Evolutionary conservation across 2,113 vertebrate species (phyloP), one percentile per base, ranked within the genome.

Genomic region (Nothobranchius furzeri): DNA sequence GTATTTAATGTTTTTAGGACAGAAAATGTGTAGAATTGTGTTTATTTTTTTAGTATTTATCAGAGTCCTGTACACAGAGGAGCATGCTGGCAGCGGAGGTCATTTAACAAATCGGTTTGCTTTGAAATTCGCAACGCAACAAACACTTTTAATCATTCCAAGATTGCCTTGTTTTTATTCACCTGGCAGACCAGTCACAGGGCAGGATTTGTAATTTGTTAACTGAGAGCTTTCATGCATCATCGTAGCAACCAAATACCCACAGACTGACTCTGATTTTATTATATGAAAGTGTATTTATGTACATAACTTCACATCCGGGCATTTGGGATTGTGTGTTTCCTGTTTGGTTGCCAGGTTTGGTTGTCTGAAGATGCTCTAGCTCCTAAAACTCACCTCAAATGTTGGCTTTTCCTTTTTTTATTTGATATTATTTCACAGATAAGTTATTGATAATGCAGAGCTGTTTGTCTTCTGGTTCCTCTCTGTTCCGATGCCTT

Each of bases 111-210:
- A 20, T 20, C 30, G 30, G 4, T 30, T 30, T 30, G 4, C 3
- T 30, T 30, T 30, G 30, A 74, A 60, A 30, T 13, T 50, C 7
- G 35, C 1, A 4, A 30, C 4, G 30, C 0, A 20, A 15, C 62
- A 17, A 4, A 8, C 73, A 62, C 12, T 62, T 42, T 17, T 61
- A 67, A 78, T 81, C 83, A 89, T 89, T 87, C 85, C 83, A 60
- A 42, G 48, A 40, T 42, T 56, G 7, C 13, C 56, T 8, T 42
- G 20, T 8, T 2, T 42, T 42, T 42, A 42, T 42, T 30, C 30
- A 30, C 30, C 30, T 30, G 30, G 30, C 30, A 4, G 30, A 30
- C 30, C 4, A 30, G 30, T 30, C 30, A 4, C 2, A 30, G 30
- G 30, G 30, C 30, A 30, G 30, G 30, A 4, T 30, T 30, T 30